Conservation (phyloP, 2,888 invertebrate species). For the Folsomia candida region DNA sequence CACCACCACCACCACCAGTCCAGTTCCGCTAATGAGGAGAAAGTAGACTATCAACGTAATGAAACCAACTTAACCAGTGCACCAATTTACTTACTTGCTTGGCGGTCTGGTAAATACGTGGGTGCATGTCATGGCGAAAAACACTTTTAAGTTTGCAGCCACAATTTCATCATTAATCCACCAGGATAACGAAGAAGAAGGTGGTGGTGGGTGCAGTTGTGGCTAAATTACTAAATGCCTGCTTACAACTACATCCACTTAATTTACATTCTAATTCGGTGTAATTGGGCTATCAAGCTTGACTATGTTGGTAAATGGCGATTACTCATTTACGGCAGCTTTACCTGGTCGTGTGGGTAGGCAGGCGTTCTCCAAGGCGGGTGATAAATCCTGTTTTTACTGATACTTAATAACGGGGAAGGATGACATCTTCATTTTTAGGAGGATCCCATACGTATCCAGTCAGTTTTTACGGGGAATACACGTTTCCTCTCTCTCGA, state of each 20-base stretch:
- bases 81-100: background rate
- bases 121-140: too few relatives aligned
- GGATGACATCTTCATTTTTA: too few relatives aligned
- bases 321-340: too few relatives aligned
- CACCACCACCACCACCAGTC: background rate
- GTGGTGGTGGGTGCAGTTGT: background rate
- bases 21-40: conserved; percentile 6
- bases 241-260: background rate
- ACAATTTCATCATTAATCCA: background rate
- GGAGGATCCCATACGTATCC: too few relatives aligned
- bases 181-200: too few relatives aligned
- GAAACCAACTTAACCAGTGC: background rate
- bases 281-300: background rate
- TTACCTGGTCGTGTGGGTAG: too few relatives aligned
- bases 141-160: background rate
- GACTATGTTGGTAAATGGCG: too few relatives aligned
- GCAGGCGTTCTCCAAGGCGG: too few relatives aligned
- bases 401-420: too few relatives aligned
- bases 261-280: background rate
- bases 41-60: background rate
- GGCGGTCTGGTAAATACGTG: background rate
- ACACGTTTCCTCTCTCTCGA: too few relatives aligned
- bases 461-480: too few relatives aligned
- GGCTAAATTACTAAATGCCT: background rate
- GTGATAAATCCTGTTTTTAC: too few relatives aligned